Conservation (phyloP, 1,140 invertebrate genomes). For the Dendroctonus ponderosae region DNA sequence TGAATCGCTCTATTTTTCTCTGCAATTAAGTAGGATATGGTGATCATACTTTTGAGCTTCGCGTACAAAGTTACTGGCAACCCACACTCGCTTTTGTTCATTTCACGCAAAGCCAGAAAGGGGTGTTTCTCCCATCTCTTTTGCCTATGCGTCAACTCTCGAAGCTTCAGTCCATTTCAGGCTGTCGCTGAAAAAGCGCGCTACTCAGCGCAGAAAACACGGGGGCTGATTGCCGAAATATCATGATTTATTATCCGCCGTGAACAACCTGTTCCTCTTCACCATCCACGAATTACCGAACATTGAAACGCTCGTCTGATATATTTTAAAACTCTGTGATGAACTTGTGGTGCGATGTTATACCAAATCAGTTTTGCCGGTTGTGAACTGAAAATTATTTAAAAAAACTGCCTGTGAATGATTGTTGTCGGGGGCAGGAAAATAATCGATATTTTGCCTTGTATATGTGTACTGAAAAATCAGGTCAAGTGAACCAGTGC, state of each 20-base stretch:
- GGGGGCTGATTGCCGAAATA: constrained; percentile 23
- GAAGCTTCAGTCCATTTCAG: constrained; percentile 31
- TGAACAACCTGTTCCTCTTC: constrained; percentile 25
- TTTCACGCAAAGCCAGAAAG: constrained; percentile 30
- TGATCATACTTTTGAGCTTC: too few species aligned
- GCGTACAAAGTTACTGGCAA: constrained; percentile 9
- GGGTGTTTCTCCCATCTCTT: constrained; percentile 30
- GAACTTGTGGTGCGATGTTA: background rate
- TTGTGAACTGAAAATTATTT: constrained; percentile 7
- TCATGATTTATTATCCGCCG: constrained; percentile 31
- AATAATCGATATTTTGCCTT: constrained; percentile 35
- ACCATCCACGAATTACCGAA: too few species aligned
- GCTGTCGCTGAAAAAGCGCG: constrained; percentile 20
- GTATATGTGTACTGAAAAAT: constrained; percentile 33
- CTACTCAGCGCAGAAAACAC: constrained; percentile 22
- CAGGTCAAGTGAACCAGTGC: constrained; percentile 30
- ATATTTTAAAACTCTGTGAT: too few species aligned
- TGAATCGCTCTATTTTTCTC: too few species aligned
- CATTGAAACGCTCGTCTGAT: too few species aligned
- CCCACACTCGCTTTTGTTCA: constrained; percentile 12
- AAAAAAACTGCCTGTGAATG: constrained; percentile 11
- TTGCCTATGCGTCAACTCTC: constrained; percentile 34
- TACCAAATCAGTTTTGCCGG: background rate
- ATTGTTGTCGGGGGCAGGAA: constrained; percentile 12
- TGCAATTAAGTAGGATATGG: too few species aligned